Base-by-base conservation (phyloP, 2,797 vertebrate species). In the Acestrorhynchus altus region DNA sequence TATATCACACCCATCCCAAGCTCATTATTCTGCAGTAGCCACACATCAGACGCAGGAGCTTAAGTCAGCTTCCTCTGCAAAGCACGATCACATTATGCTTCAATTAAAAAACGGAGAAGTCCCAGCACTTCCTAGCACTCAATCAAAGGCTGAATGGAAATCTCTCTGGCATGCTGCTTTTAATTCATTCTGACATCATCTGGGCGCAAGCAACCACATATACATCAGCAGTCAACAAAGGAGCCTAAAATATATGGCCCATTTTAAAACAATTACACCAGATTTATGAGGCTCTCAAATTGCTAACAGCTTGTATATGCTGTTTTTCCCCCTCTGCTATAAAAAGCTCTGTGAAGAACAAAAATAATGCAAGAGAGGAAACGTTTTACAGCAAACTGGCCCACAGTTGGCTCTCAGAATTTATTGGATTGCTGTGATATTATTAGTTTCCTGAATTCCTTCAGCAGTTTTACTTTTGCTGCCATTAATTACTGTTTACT, bases 201-300 rank as follows among this genome's bases (percentile, higher is more conserved):
- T 13, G 60, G 70, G 57, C 49, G 64, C 2, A 15, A 73, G 56
- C 54, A 28, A 56, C 72, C 69, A 28, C 47, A 72, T 56, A 57
- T 16, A 57, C 42, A 57, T 82, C 69, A 82, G 63, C 74, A 73
- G 54, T 83, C 66, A 76, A 61, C 76, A 80, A 76, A 83, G 75
- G 16, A 66, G 74, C 31, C 72, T 74, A 63, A 74, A 60, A 82
- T 79, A 79, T 81, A 83, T 57, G 61, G 59, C 59, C 80, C 78
- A 79, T 87, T 86, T 81, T 76, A 83, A 87, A 81, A 78, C 83
- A 82, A 83, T 83, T 82, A 76, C 52, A 6, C 31, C 18, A 68
- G 80, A 85, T 86, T 85, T 83, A 86, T 63, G 66, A 77, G 80
- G 47, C 76, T 77, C 72, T 84, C 31, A 80, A 81, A 86, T 82